Conservation (phyloP, 2,888 invertebrate genomes). For the Endotricha flammealis region DNA sequence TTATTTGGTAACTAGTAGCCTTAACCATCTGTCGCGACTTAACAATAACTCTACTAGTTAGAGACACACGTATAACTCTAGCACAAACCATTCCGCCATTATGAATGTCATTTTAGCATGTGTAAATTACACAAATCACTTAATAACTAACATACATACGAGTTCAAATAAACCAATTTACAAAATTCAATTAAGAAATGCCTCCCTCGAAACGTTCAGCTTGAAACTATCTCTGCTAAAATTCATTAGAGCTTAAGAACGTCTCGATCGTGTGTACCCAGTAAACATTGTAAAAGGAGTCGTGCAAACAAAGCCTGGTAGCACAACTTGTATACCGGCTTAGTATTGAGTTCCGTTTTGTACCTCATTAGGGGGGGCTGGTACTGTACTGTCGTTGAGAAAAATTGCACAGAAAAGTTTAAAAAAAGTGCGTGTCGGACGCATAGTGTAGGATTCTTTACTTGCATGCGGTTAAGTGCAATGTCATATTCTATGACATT, state of each 20-base stretch:
- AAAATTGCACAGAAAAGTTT: too few relatives aligned
- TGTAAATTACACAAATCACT: too few relatives aligned
- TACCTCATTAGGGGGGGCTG: conserved; percentile 6
- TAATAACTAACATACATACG: not conserved
- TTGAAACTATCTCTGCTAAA: conserved; percentile 5
- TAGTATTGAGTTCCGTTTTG: conserved; percentile 23
- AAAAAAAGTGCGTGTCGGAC: too few relatives aligned
- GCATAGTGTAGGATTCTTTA: too few relatives aligned
- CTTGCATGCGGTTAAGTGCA: too few relatives aligned
- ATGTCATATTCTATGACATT: too few relatives aligned
- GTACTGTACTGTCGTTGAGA: not conserved
- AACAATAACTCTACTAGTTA: too few relatives aligned
- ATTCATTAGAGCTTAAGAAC: conserved; percentile 8
- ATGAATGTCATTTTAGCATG: too few relatives aligned
- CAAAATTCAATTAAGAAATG: not conserved
- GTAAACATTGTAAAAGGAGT: conserved; percentile 9
- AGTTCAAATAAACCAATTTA: not conserved
- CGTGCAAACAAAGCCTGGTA: conserved; percentile 2
- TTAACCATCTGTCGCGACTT: too few relatives aligned
- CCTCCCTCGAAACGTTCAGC: not conserved
- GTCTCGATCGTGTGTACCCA: conserved; percentile 5
- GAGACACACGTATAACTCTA: too few relatives aligned
- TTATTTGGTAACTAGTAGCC: too few relatives aligned
- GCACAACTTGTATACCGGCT: conserved; percentile 8
- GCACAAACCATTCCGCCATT: too few relatives aligned